Evolutionary conservation across 2,888 invertebrate species (phyloP).

Genomic region (Hypselothyrea guttata): DNA sequence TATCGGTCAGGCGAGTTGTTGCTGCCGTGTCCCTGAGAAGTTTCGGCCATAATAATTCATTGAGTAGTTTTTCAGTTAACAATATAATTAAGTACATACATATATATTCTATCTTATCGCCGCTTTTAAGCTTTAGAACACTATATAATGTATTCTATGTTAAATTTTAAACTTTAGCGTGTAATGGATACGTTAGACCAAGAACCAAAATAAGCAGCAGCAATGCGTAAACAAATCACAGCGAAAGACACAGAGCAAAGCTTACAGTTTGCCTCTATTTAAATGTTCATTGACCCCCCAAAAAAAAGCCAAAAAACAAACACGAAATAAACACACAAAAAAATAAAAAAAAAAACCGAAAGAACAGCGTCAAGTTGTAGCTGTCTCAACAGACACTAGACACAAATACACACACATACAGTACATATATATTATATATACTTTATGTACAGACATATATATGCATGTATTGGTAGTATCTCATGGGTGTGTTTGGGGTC

Average conservation of each 20-base stretch:
- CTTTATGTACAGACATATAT: conserved; percentile 1
- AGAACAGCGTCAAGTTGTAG: conserved; percentile 23
- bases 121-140: too few relatives aligned
- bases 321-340: too few relatives aligned
- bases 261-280: conserved; percentile 60
- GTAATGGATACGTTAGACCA: conserved; percentile 44
- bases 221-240: conserved; percentile 41
- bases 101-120: conserved; percentile 39
- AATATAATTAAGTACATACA: too few relatives aligned
- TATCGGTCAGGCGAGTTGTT: conserved; percentile 36
- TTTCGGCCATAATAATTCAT: conserved; percentile 43
- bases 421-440: conserved; percentile 14
- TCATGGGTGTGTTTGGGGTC: conserved; percentile 13
- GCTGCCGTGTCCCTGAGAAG: conserved; percentile 24
- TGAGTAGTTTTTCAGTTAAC: conserved; percentile 42
- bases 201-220: conserved; percentile 31
- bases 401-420: background rate
- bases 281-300: conserved; percentile 70
- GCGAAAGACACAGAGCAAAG: conserved; percentile 28
- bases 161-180: too few relatives aligned
- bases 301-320: conserved; percentile 30
- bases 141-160: too few relatives aligned
- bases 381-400: conserved; percentile 3
- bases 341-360: conserved; percentile 18
- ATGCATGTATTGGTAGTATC: conserved; percentile 3